phyloP scores from a whole-genome alignment of 92 coral and sea anemone species.

The Hydrozoanthus gracilis region DNA sequence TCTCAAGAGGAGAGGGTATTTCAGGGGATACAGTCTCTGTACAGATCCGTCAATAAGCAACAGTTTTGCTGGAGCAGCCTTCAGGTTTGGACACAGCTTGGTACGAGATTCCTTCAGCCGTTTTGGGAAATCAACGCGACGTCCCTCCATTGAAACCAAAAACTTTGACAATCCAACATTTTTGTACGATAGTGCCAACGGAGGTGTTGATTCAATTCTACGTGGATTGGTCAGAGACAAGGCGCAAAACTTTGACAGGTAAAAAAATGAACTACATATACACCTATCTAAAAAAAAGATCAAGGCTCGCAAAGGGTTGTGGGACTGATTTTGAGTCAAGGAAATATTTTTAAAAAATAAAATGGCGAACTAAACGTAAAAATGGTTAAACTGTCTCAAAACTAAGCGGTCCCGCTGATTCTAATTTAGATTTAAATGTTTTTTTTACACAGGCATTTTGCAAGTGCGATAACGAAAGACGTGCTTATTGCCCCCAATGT shows the following conservation, averaged over 20 bases:
- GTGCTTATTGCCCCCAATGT: not conserved
- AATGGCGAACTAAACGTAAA: too few relatives aligned
- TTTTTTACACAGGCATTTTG: too few relatives aligned
- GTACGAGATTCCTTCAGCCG: slow-evolving; percentile 53
- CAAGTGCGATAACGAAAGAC: too few relatives aligned
- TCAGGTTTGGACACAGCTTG: slow-evolving; percentile 73
- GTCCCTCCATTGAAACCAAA: slow-evolving; percentile 39
- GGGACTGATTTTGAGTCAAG: too few relatives aligned
- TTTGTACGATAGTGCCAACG: slow-evolving; percentile 51
- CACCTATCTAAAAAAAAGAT: too few relatives aligned
- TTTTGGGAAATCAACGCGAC: slow-evolving; percentile 36
- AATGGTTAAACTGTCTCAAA: too few relatives aligned
- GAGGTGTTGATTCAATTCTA: slow-evolving; percentile 60
- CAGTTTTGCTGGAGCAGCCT: slow-evolving; percentile 72
- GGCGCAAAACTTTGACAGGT: slow-evolving; percentile 58
- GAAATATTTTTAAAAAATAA: too few relatives aligned
- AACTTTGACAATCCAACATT: slow-evolving; percentile 62
- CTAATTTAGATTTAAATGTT: too few relatives aligned
- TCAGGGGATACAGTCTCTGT: slow-evolving; percentile 50
- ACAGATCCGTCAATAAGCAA: slow-evolving; percentile 57
- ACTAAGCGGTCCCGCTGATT: too few relatives aligned
- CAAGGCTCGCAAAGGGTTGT: too few relatives aligned
- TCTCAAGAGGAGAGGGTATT: slow-evolving; percentile 31
- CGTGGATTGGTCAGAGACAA: slow-evolving; percentile 47
- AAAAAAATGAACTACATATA: not conserved